phyloP scores from a whole-genome alignment of 2,888 invertebrate species.

The Entomobrya multifasciata region DNA sequence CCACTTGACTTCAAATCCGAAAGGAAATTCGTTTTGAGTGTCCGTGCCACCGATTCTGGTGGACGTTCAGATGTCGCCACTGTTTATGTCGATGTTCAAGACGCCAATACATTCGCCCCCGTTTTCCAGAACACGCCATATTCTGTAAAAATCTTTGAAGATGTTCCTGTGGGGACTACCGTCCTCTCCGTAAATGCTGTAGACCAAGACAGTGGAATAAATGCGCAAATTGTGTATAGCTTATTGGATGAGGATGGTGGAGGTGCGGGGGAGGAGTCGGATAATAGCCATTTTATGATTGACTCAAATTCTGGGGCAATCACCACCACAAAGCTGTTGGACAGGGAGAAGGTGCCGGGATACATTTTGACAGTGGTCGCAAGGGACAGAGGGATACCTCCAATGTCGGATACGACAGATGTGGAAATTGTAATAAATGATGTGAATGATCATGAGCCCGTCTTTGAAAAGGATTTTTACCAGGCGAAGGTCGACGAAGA shows the following conservation, averaged over 20 bases:
- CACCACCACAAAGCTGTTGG: slow-evolving; percentile 86
- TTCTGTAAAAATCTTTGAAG: too few species aligned
- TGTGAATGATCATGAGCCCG: slow-evolving; percentile 93
- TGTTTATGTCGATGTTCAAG: slow-evolving; percentile 93
- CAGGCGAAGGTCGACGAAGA: slow-evolving; percentile 83
- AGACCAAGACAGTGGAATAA: slow-evolving; percentile 96
- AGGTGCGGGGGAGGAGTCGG: slow-evolving; percentile 72
- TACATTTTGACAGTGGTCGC: slow-evolving; percentile 89
- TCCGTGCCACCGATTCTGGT: slow-evolving; percentile 93
- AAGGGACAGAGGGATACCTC: slow-evolving; percentile 86
- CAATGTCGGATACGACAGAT: slow-evolving; percentile 95
- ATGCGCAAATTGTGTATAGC: slow-evolving; percentile 86
- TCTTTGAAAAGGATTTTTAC: slow-evolving; percentile 80
- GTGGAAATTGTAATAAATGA: slow-evolving; percentile 97
- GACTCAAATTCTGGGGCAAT: slow-evolving; percentile 97
- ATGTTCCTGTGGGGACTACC: slow-evolving; percentile 93
- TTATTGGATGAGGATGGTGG: slow-evolving; percentile 80
- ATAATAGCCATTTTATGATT: slow-evolving; percentile 88
- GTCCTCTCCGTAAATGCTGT: slow-evolving; percentile 95
- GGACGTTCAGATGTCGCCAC: slow-evolving; percentile 93
- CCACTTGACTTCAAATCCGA: too few species aligned
- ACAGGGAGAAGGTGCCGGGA: slow-evolving; percentile 89
- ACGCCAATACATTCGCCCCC: slow-evolving; percentile 97
- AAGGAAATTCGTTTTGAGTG: slow-evolving; percentile 90
- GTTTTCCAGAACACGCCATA: too few species aligned